Evolutionary conservation across 2,113 vertebrate genomes (phyloP).

Genomic region (Talpa occidentalis): DNA sequence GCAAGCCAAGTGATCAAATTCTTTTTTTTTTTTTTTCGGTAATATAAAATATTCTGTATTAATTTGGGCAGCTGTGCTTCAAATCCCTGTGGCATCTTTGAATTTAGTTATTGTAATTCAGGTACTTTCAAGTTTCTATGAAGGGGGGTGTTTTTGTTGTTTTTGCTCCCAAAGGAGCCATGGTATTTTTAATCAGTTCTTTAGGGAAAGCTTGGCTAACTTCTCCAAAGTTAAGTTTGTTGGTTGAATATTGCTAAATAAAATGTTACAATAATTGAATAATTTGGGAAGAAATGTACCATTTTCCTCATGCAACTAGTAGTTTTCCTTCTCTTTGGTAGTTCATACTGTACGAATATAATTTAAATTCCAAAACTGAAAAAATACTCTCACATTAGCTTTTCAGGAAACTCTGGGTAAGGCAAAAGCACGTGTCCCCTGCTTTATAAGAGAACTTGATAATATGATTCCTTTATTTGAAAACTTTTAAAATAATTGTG

Average conservation of each 20-base stretch:
- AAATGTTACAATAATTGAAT: conserved; percentile 38
- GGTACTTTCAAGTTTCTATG: conserved; percentile 4
- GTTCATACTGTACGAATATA: conserved; percentile 18
- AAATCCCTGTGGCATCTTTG: conserved; percentile 25
- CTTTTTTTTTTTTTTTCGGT: neutral
- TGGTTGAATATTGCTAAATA: conserved; percentile 31
- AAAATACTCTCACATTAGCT: conserved; percentile 37
- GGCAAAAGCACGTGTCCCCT: neutral
- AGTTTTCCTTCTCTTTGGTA: neutral
- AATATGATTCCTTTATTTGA: neutral
- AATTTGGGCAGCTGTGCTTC: conserved; percentile 36
- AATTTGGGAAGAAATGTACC: neutral
- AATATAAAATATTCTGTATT: neutral
- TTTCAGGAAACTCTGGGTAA: neutral
- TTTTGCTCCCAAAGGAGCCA: neutral
- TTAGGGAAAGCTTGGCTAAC: conserved; percentile 26
- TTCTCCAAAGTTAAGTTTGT: conserved; percentile 15
- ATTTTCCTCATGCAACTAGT: neutral
- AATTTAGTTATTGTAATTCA: conserved; percentile 44
- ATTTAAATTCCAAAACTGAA: conserved; percentile 8
- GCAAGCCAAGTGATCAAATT: conserved; percentile 4
- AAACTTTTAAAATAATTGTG: conserved; percentile 20
- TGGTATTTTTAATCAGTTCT: conserved; percentile 66
- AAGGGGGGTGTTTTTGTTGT: neutral
- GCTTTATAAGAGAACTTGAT: neutral